These are phyloP conservation scores for Apodemus speciosus DNA, from an alignment of 2,113 vertebrate genomes.

Conservation along the genomic window DNA sequence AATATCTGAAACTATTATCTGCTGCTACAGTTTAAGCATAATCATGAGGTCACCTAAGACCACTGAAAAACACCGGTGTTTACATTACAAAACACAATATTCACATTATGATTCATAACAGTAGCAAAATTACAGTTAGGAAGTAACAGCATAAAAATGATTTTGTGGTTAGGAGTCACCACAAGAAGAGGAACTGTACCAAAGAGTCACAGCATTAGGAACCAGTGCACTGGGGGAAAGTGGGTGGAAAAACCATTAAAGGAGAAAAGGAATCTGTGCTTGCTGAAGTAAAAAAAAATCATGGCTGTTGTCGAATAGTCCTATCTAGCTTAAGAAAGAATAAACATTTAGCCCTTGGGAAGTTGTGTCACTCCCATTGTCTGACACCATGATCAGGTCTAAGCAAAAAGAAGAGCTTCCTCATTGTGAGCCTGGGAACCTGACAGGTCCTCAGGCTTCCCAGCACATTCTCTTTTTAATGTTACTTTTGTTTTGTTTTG, in stretches of 20 bases:
- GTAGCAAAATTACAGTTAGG: neutral
- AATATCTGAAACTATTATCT: constrained; percentile 27
- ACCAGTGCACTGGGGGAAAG: neutral
- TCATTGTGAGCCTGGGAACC: neutral
- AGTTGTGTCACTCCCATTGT: neutral
- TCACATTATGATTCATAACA: neutral
- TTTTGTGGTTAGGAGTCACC: neutral
- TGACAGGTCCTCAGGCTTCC: neutral
- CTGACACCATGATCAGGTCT: neutral
- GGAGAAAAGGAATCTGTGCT: neutral
- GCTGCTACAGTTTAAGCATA: too few relatives aligned
- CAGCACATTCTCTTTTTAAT: neutral
- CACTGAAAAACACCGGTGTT: neutral
- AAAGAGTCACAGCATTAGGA: neutral
- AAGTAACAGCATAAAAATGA: neutral
- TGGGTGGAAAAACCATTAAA: neutral
- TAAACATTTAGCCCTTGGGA: neutral
- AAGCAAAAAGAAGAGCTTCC: neutral
- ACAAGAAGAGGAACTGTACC: neutral
- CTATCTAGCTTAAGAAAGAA: neutral
- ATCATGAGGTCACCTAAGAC: neutral
- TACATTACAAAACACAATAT: too few relatives aligned
- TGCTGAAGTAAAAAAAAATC: neutral
- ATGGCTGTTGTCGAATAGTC: neutral
- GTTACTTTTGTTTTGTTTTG: neutral